Conservation (phyloP, 2,797 vertebrate species). For the Liasis olivaceus region DNA sequence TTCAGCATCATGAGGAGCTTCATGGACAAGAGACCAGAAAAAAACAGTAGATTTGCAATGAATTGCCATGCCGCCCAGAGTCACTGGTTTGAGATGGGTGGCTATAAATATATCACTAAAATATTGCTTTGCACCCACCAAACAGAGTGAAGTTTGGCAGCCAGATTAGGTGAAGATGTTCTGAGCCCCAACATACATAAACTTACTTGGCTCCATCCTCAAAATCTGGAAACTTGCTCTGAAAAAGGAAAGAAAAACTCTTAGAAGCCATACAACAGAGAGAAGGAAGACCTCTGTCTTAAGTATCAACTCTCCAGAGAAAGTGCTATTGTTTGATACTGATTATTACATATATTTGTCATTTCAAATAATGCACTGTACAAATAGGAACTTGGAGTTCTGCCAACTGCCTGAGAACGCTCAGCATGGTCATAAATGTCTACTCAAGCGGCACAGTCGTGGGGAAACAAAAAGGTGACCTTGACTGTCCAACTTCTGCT, state of each 20-base stretch:
- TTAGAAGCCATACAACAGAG: neutral
- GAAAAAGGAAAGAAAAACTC: neutral
- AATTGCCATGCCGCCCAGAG: neutral
- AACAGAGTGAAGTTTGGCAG: neutral
- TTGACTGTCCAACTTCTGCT: neutral
- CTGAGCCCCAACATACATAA: neutral
- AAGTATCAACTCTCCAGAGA: neutral
- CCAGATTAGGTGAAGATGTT: neutral
- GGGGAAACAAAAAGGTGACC: neutral
- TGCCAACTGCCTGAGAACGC: neutral
- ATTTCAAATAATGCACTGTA: accelerated
- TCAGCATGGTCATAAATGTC: neutral
- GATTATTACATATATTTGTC: neutral
- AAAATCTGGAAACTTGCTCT: neutral
- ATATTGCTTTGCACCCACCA: neutral
- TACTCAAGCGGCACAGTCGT: neutral
- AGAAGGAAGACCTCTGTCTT: neutral
- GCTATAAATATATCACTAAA: too few species aligned
- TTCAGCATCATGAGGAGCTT: neutral
- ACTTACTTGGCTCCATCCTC: neutral
- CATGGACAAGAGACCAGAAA: neutral
- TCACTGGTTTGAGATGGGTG: too few species aligned
- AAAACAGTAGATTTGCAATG: neutral
- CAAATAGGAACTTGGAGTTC: neutral
- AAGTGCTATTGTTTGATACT: neutral